Conservation (phyloP, 2,113 vertebrate genomes). For the Thymallus thymallus region DNA sequence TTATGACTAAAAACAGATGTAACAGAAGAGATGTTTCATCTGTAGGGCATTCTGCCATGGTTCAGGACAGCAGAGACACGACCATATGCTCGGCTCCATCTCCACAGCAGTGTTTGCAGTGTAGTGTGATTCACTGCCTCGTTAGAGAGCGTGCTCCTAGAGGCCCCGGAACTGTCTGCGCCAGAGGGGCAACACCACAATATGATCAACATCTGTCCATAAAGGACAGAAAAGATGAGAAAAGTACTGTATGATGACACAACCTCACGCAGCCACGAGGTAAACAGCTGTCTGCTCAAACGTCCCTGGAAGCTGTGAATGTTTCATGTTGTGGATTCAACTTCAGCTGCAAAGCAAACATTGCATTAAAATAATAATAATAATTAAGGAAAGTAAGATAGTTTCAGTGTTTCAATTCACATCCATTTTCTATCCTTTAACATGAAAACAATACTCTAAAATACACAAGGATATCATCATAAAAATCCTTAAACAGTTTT, state of each 20-base stretch:
- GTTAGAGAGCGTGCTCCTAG: constrained; percentile 17
- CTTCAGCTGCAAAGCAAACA: neutral
- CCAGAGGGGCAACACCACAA: neutral
- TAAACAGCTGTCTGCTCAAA: too few relatives aligned
- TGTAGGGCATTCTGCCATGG: constrained; percentile 29
- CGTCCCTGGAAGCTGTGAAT: too few relatives aligned
- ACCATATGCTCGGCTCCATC: constrained; percentile 35
- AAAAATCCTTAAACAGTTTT: too few relatives aligned
- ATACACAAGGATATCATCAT: too few relatives aligned
- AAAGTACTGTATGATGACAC: neutral
- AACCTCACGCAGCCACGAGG: too few relatives aligned
- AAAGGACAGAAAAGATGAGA: neutral
- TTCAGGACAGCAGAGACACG: constrained; percentile 22
- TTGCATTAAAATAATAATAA: too few relatives aligned
- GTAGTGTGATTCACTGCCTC: constrained; percentile 24
- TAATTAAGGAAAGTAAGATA: neutral
- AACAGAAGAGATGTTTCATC: constrained; percentile 12
- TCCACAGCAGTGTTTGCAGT: constrained; percentile 25
- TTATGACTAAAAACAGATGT: too few relatives aligned
- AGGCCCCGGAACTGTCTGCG: constrained; percentile 1
- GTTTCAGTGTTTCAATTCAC: too few relatives aligned
- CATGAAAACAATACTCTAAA: too few relatives aligned
- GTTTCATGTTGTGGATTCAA: neutral
- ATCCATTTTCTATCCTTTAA: too few relatives aligned
- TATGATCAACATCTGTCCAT: neutral